Evolutionary conservation across 2,113 vertebrate species (phyloP).

Genomic region (Anas platyrhynchos): DNA sequence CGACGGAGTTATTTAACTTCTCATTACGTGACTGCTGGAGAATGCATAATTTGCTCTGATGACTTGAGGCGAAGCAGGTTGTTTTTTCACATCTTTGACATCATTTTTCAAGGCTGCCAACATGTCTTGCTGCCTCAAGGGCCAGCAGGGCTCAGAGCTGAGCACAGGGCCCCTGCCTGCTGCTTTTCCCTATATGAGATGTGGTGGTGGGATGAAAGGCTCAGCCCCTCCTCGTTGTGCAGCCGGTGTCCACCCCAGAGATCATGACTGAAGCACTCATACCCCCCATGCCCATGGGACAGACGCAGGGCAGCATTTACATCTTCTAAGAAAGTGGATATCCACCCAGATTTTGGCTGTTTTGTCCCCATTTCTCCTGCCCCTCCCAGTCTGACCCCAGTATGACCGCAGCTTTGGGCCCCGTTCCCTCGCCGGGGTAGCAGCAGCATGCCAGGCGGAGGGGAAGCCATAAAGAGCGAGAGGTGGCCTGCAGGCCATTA

Average conservation of each 20-base stretch:
- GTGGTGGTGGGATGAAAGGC: neutral
- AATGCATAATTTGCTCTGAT: neutral
- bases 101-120: neutral
- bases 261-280: accelerated
- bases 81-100: neutral
- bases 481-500: neutral
- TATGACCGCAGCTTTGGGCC: too few relatives aligned
- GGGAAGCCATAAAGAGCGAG: neutral
- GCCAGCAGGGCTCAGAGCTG: accelerated
- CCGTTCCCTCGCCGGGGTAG: too few relatives aligned
- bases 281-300: accelerated
- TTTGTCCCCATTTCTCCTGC: too few relatives aligned
- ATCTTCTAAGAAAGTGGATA: too few relatives aligned
- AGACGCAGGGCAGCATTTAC: accelerated
- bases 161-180: accelerated
- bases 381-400: too few relatives aligned
- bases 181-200: neutral
- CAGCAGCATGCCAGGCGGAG: neutral
- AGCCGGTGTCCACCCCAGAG: neutral
- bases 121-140: neutral
- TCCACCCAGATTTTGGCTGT: too few relatives aligned
- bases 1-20: neutral
- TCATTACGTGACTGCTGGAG: neutral
- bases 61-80: neutral
- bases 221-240: neutral